These are phyloP conservation scores for Botia almorhae DNA, from an alignment of 2,797 vertebrate species.

Conservation along the genomic window DNA sequence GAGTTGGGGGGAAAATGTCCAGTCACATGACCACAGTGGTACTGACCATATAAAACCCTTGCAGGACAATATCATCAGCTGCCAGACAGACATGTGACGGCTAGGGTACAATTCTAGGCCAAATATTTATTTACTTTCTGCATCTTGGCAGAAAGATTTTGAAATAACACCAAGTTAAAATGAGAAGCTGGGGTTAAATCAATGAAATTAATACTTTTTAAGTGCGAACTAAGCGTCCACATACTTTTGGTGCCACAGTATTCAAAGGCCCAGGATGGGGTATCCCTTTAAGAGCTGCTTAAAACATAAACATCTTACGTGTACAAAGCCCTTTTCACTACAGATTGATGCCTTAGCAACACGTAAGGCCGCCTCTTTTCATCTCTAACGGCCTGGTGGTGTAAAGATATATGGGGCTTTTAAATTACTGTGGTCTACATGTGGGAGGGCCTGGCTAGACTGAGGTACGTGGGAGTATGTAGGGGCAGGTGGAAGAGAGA, in stretches of 20 bases:
- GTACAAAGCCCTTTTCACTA: background rate
- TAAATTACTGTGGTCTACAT: background rate
- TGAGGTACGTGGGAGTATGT: conserved; percentile 29
- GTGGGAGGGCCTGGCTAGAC: conserved; percentile 40
- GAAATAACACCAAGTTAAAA: background rate
- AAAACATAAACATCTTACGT: background rate
- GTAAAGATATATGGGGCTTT: conserved; percentile 53
- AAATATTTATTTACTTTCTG: background rate
- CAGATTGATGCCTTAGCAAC: conserved; percentile 26
- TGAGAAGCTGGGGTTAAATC: background rate
- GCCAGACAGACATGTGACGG: conserved; percentile 12
- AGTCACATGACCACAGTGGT: background rate
- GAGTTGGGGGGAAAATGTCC: background rate
- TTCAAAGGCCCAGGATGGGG: background rate
- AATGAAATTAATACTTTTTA: background rate
- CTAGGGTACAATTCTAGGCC: background rate
- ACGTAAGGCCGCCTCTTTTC: background rate
- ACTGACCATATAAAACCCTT: conserved; percentile 6
- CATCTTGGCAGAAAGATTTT: background rate
- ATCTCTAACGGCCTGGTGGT: conserved; percentile 41
- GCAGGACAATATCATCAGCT: conserved; percentile 43
- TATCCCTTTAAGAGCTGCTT: background rate
- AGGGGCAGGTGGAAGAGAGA: conserved; percentile 23
- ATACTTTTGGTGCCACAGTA: background rate
- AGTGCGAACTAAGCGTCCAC: background rate